Conservation (phyloP, 2,888 invertebrate species). For the Micoletzkya japonica region DNA sequence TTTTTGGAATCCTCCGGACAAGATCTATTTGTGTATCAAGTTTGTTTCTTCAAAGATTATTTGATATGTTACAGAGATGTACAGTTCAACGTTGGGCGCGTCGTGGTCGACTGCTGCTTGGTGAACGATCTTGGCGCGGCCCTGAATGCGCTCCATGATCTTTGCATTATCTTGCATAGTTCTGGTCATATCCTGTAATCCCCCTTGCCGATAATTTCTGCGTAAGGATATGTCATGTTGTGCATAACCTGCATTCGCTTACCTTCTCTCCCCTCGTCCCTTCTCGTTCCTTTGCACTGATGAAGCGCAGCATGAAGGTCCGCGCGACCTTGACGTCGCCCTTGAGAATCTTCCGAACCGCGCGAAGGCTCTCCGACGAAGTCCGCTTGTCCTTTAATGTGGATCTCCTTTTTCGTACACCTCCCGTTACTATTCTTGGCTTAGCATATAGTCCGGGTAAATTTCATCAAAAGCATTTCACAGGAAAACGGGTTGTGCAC, state of each 20-base stretch:
- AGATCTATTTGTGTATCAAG: too few relatives aligned
- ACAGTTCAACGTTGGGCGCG: constrained; percentile 27
- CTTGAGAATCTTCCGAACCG: constrained; percentile 9
- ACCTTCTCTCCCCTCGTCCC: constrained; percentile 28
- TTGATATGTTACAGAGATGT: too few relatives aligned
- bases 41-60: too few relatives aligned
- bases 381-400: constrained; percentile 4
- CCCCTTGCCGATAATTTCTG: too few relatives aligned
- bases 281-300: constrained; percentile 23
- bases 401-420: not conserved
- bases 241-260: not conserved
- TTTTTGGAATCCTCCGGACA: too few relatives aligned
- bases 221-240: not conserved
- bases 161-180: too few relatives aligned
- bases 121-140: constrained; percentile 16
- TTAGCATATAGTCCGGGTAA: too few relatives aligned
- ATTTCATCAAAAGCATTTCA: not conserved
- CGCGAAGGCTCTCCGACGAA: not conserved
- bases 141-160: not conserved
- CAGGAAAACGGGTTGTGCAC: not conserved
- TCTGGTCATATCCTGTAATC: too few relatives aligned
- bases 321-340: constrained; percentile 14
- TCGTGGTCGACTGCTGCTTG: constrained; percentile 20
- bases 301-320: constrained; percentile 6
- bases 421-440: too few relatives aligned